These are phyloP conservation scores for Zygaena filipendulae DNA, from an alignment of 2,888 invertebrate genomes.

Conservation along the genomic window DNA sequence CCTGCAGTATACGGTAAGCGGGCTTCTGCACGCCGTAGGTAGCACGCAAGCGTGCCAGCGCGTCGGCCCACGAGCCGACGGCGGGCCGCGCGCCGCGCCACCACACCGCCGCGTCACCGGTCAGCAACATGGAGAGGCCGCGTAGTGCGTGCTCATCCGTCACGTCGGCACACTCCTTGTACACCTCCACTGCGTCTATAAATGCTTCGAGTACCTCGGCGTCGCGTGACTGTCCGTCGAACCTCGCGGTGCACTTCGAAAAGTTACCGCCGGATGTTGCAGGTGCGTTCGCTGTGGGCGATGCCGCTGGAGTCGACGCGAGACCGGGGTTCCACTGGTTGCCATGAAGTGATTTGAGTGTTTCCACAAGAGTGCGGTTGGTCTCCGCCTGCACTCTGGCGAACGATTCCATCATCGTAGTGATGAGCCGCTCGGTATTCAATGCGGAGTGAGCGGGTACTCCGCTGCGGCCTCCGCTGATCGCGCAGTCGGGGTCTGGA, in stretches of 20 bases:
- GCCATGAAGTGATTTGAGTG: neutral
- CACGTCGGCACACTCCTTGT: slow-evolving; percentile 13
- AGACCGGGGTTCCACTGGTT: neutral
- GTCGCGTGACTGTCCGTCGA: slow-evolving; percentile 3
- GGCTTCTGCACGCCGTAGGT: slow-evolving; percentile 9
- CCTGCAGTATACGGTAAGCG: slow-evolving; percentile 9
- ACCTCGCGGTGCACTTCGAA: slow-evolving; percentile 9
- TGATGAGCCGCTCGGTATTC: no score
- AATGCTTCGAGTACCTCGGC: slow-evolving; percentile 13
- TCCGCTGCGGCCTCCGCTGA: no score
- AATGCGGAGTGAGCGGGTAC: no score
- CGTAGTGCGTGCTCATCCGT: slow-evolving; percentile 13
- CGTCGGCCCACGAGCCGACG: slow-evolving; percentile 8
- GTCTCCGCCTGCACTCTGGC: slow-evolving; percentile 1
- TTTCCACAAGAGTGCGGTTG: slow-evolving; percentile 1
- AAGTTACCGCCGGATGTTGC: slow-evolving; percentile 3
- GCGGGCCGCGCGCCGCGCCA: slow-evolving; percentile 6
- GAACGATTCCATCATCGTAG: slow-evolving; percentile 1
- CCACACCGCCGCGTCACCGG: slow-evolving; percentile 13
- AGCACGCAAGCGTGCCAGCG: slow-evolving; percentile 7
- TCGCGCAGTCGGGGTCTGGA: no score
- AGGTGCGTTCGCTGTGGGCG: neutral
- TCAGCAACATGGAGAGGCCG: slow-evolving; percentile 13
- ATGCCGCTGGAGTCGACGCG: neutral
- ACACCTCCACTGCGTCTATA: slow-evolving; percentile 10